Evolutionary conservation across 2,797 vertebrate genomes (phyloP).

Genomic region (Platyrinchus mystaceus): DNA sequence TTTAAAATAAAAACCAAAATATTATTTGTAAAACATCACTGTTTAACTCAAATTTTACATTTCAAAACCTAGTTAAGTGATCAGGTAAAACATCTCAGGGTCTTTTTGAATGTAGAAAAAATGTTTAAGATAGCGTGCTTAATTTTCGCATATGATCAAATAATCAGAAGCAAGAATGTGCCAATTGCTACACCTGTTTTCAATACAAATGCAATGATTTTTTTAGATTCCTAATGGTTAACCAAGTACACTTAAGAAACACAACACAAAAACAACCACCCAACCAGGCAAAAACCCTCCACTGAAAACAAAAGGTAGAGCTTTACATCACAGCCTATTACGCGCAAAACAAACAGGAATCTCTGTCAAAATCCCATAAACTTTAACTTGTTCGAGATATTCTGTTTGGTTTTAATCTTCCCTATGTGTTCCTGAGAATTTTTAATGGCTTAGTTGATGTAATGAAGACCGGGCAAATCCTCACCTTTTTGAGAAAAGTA

Average conservation of each 20-base stretch:
- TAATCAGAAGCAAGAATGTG: not conserved
- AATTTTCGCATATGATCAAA: not conserved
- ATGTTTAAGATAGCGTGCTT: not conserved
- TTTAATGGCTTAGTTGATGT: not conserved
- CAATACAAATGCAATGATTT: not conserved
- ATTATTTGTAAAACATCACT: not conserved
- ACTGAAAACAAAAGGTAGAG: not conserved
- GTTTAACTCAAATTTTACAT: not conserved
- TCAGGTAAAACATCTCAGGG: not conserved
- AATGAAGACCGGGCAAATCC: conserved; percentile 21
- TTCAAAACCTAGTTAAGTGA: not conserved
- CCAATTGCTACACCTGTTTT: not conserved
- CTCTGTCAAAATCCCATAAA: not conserved
- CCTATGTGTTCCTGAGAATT: not conserved
- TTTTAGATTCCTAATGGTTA: not conserved
- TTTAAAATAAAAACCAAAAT: not conserved
- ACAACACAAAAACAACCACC: not conserved
- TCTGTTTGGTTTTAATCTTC: not conserved
- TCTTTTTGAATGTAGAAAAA: not conserved
- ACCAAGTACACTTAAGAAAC: not conserved
- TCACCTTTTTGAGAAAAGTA: conserved; percentile 41
- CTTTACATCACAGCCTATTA: not conserved
- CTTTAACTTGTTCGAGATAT: not conserved
- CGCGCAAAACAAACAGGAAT: not conserved
- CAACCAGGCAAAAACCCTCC: not conserved